Evolutionary conservation across 2,797 vertebrate species (phyloP).

Genomic region (Oophaga sylvatica): DNA sequence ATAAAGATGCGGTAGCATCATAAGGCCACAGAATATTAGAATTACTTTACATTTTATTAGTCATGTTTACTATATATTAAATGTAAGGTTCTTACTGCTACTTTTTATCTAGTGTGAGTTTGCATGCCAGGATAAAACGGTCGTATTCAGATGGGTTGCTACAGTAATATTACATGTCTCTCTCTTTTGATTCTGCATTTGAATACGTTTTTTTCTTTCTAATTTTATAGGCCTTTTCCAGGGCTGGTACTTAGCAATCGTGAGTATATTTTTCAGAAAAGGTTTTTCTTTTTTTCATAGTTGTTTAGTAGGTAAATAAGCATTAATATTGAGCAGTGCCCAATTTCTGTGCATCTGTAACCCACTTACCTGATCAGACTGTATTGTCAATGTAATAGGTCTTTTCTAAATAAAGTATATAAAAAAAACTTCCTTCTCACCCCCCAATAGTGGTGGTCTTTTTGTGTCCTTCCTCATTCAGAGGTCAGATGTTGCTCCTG

Average conservation of each 20-base stretch:
- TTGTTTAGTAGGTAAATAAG: background rate
- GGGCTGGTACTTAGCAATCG: conserved; percentile 78
- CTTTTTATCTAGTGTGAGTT: background rate
- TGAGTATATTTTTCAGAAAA: conserved; percentile 71
- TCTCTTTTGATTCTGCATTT: background rate
- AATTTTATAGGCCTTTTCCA: conserved; percentile 74
- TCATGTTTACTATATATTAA: background rate
- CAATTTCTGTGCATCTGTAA: background rate
- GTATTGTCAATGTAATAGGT: too few relatives aligned
- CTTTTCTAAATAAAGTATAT: too few relatives aligned
- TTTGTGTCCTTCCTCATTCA: too few relatives aligned
- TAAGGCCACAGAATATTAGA: background rate
- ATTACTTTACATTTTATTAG: background rate
- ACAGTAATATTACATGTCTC: background rate
- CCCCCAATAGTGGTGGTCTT: too few relatives aligned
- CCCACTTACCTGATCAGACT: too few relatives aligned
- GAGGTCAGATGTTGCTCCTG: too few relatives aligned
- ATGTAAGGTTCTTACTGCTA: background rate
- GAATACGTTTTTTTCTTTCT: background rate
- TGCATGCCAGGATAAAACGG: background rate
- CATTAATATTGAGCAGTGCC: background rate
- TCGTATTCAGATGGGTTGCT: background rate
- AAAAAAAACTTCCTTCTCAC: too few relatives aligned
- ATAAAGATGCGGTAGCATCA: background rate
- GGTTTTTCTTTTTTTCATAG: background rate